Conservation (phyloP, 2,888 invertebrate genomes). For the Drosophila robusta region DNA sequence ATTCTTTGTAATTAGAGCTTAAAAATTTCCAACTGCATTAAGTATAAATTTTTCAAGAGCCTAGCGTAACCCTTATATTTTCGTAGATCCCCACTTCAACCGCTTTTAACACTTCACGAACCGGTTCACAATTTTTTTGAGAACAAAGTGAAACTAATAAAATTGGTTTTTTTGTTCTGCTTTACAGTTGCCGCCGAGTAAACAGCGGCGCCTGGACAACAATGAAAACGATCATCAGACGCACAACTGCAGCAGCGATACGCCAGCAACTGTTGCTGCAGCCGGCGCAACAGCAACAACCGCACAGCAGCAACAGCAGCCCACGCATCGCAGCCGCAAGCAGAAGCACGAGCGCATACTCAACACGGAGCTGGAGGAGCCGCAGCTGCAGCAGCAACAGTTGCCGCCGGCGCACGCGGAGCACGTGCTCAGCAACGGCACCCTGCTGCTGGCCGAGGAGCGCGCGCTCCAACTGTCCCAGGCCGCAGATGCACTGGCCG, state of each 20-base stretch:
- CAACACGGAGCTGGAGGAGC: conserved; percentile 75
- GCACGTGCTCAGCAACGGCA: conserved; percentile 48
- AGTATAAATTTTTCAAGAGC: too few species aligned
- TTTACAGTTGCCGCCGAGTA: conserved; percentile 64
- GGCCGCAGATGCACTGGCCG: too few species aligned
- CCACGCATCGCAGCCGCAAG: conserved; percentile 76
- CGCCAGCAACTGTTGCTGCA: conserved; percentile 26
- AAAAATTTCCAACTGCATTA: too few species aligned
- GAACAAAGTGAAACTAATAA: not conserved
- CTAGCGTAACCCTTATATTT: too few species aligned
- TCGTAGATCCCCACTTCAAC: too few species aligned
- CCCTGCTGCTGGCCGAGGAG: conserved; percentile 24
- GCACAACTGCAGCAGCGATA: conserved; percentile 60
- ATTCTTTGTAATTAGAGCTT: too few species aligned
- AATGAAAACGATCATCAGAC: conserved; percentile 65
- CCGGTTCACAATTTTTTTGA: not conserved
- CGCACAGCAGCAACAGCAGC: conserved; percentile 3
- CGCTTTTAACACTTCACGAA: not conserved
- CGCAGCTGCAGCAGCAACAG: conserved; percentile 42
- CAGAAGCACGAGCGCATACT: conserved; percentile 81
- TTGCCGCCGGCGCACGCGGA: conserved; percentile 24
- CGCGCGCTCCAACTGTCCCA: not conserved
- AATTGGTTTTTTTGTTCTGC: not conserved
- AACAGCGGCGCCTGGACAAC: conserved; percentile 77
- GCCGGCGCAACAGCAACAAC: conserved; percentile 20